Evolutionary conservation across 2,797 vertebrate genomes (phyloP), one percentile per base, ranked within the genome.

Genomic region (Delichon dasypus): DNA sequence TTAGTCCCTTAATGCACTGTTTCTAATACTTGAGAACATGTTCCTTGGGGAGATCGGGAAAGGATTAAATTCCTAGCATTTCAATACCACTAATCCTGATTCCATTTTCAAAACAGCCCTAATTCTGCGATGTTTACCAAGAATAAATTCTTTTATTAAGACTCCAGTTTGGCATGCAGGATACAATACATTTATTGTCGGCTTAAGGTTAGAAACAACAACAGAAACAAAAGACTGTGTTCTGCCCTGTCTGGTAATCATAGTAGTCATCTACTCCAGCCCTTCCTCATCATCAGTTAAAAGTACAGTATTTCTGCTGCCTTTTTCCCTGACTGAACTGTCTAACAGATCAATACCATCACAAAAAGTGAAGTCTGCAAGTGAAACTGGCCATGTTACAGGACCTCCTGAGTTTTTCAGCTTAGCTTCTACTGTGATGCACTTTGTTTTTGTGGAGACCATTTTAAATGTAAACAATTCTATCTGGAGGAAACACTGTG

Each of bases 391-490:
- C 50, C n/a, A 8, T 12, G 8, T 30, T 44, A n/a, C 13, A 71
- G 14, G 11, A 20, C 26, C 8, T 70, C 36, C 54, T 55, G 55
- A 25, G 22, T 42, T 91, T 84, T 81, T 27, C 71, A 71, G 11
- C 44, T 76, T 34, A 29, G 23, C 51, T 90, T 90, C 80, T 87
- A 25, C 23, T 54, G 47, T 40, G 36, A 81, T 18, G 27, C 48
- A 86, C 42, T 94, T 78, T 19, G 70, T 67, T 91, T 93, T 90
- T 67, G 74, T 29, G 34, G 22, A 57, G 48, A 64, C 9, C 27
- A n/a, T 78, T 92, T 90, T 61, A 85, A 91, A 90, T 22, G 72
- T 23, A 95, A 93, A 76, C 75, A 94, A 82, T 94, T 90, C 30
- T 93, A 58, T 77, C 81, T 74, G 26, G 65, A 89, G 47, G 74